These are phyloP conservation scores for Lasioglossum marginatum DNA, from an alignment of 2,888 invertebrate species.

Conservation along the genomic window DNA sequence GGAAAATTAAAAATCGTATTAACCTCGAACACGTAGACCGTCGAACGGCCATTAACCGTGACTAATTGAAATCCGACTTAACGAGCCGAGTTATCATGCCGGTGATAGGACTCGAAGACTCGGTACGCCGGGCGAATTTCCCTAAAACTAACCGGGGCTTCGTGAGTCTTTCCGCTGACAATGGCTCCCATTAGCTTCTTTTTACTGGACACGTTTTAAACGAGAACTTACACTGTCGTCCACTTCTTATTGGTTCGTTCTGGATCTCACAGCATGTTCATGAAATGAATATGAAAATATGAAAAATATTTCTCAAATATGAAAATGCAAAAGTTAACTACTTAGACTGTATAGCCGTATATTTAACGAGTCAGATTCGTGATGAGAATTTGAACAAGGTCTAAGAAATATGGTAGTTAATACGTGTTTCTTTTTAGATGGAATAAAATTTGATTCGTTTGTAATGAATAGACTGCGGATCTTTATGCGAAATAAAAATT, in stretches of 20 bases:
- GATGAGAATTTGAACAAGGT: too few relatives aligned
- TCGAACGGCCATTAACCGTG: constrained; percentile 47
- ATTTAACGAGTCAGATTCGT: too few relatives aligned
- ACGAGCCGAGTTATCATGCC: constrained; percentile 31
- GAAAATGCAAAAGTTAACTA: too few relatives aligned
- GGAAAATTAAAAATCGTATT: constrained; percentile 54
- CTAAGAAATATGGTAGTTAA: too few relatives aligned
- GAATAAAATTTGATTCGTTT: too few relatives aligned
- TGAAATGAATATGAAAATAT: too few relatives aligned
- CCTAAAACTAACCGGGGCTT: background rate
- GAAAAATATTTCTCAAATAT: too few relatives aligned
- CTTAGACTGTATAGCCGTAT: too few relatives aligned
- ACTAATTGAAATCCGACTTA: constrained; percentile 50
- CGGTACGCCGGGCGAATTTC: background rate
- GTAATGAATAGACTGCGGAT: too few relatives aligned
- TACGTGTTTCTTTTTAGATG: too few relatives aligned
- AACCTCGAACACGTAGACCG: constrained; percentile 52
- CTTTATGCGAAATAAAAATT: too few relatives aligned
- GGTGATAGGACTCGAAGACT: constrained; percentile 7
- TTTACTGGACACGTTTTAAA: background rate
- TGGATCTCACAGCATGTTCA: background rate
- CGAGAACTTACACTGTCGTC: background rate
- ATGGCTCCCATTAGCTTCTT: background rate
- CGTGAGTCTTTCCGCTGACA: background rate
- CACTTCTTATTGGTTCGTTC: background rate